Evolutionary conservation across 2,797 vertebrate species (phyloP).

Genomic region (Microtus agrestis): DNA sequence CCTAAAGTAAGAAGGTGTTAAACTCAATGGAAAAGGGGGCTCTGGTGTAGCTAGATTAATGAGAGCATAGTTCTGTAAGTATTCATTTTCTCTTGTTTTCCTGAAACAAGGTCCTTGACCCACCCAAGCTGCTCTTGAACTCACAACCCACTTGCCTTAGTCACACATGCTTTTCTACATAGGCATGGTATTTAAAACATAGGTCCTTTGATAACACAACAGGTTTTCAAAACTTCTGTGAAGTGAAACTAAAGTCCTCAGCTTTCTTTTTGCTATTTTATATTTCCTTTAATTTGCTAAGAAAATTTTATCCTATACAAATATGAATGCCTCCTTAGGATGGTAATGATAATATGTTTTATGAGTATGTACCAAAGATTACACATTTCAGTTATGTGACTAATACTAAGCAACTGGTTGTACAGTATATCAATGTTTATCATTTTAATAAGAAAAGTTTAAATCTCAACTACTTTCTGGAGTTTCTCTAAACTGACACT

Average conservation of each 20-base stretch:
- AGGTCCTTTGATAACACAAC: conserved; percentile 26
- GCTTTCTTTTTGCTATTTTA: conserved; percentile 60
- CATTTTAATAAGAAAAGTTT: conserved; percentile 51
- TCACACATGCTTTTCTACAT: conserved; percentile 2
- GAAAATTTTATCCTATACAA: conserved; percentile 80
- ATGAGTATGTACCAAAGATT: conserved; percentile 85
- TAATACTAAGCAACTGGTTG: conserved; percentile 54
- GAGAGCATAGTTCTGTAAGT: conserved; percentile 46
- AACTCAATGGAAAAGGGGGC: not conserved
- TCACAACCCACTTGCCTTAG: not conserved
- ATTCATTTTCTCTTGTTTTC: not conserved
- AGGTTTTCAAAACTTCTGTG: conserved; percentile 49
- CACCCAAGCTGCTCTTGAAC: not conserved
- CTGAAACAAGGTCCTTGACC: not conserved
- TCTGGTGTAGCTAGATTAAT: not conserved
- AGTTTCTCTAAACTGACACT: conserved; percentile 1
- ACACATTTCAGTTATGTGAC: conserved; percentile 81
- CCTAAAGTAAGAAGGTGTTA: conserved; percentile 9
- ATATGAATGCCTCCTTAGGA: conserved; percentile 79
- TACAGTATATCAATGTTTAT: not conserved
- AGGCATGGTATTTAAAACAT: not conserved
- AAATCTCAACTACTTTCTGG: not conserved
- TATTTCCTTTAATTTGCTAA: conserved; percentile 66
- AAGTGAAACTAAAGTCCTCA: conserved; percentile 41
- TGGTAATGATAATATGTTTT: conserved; percentile 79